Evolutionary conservation across 2,113 vertebrate species (phyloP), one percentile per base, ranked within the genome.

Genomic region (Syngnathus typhle): DNA sequence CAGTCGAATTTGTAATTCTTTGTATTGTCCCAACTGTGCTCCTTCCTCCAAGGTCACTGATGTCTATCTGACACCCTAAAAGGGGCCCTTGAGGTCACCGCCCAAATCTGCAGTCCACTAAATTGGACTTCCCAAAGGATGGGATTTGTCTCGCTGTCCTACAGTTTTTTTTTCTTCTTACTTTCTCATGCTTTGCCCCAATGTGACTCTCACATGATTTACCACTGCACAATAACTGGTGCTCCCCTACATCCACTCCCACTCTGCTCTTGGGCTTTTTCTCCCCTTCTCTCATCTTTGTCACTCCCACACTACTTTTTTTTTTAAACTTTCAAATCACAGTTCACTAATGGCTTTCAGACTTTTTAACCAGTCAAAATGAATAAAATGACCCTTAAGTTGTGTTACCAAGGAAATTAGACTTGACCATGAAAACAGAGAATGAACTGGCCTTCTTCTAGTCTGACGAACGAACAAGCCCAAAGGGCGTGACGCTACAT

Each of bases 191-290:
- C 61, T 71, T 62, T 77, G 9, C 23, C 27, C 56, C 86, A 82
- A 19, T 84, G 82, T 90, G 89, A 89, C 85, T 82, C 67, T 89
- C 89, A 88, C 85, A 81, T 89, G 89, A 88, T 78, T 38, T 71
- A n/a, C 66, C 59, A 46, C 63, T 56, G 44, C 72, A 80, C 64
- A 81, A 78, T 81, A 77, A 76, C 67, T 83, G 46, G 39, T 39
- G 52, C 60, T 7, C 58, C 32, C 49, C 58, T 68, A 60, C 59
- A 69, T 63, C 36, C 56, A 23, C 67, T 62, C 69, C 58, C 60
- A 54, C 32, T 46, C 37, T 39, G 41, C 27, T 38, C 60, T 27
- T 9, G 21, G 49, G 1, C 51, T 38, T 38, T n/a, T 46, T 1
- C n/a, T 36, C 21, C 7, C 21, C 19, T 65, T 68, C 64, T 68